Evolutionary conservation across 37 sponge, comb jelly and placozoan species (phyloP).

Genomic region (Halichondria panicea): DNA sequence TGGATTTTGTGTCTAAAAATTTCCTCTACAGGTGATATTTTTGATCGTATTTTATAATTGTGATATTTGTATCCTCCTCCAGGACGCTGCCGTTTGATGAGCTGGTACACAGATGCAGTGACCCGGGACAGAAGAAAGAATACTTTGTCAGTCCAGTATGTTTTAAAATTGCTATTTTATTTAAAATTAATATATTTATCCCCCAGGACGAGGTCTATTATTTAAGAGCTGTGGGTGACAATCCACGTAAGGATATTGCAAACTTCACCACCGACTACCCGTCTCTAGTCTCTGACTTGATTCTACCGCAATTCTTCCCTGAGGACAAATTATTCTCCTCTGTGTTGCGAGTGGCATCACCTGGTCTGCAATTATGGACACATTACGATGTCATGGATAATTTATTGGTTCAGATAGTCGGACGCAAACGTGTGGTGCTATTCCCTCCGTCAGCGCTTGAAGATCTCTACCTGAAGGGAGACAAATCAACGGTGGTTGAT

Average conservation of each 20-base stretch:
- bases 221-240: conserved; percentile 65
- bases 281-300: conserved; percentile 65
- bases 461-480: conserved; percentile 80
- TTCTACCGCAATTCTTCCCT: conserved; percentile 66
- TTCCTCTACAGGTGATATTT: conserved; percentile 72
- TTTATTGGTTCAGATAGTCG: conserved; percentile 84
- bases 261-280: conserved; percentile 78
- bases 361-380: conserved; percentile 87
- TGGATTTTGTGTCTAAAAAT: conserved; percentile 88
- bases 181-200: not conserved
- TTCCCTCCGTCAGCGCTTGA: conserved; percentile 73
- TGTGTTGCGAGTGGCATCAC: conserved; percentile 82
- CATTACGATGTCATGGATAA: conserved; percentile 99
- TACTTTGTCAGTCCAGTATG: conserved; percentile 61
- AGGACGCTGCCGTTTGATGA: conserved; percentile 86
- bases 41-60: not conserved
- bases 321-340: conserved; percentile 74
- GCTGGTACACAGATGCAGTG: conserved; percentile 60
- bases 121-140: conserved; percentile 17
- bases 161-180: too few relatives aligned
- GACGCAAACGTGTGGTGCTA: conserved; percentile 77
- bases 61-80: not conserved
- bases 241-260: conserved; percentile 75
- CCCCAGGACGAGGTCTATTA: conserved; percentile 85
- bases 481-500: conserved; percentile 85